Base-by-base conservation (phyloP, 2,888 invertebrate genomes). In the Meloe dianella region DNA sequence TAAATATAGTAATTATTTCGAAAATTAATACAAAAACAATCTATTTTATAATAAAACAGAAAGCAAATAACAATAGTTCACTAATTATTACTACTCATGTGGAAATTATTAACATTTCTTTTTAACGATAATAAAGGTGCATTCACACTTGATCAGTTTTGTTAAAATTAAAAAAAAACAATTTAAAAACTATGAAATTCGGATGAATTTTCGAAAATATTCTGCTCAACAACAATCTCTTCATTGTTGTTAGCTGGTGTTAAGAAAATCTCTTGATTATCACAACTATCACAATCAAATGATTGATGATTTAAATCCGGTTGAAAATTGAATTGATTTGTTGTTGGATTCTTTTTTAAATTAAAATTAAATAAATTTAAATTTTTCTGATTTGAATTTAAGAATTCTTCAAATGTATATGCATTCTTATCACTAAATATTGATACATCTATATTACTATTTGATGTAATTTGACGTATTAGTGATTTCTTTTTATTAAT, bases 391-490 rank as follows among this genome's bases (percentile, higher is more conserved):
- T 60, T 60, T 14, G 79, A 80, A 60, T 77, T 77, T 0, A 79
- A 63, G 64, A 77, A 80, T 30, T 74, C 67, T 17, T 79, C 75
- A 63, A 79, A 78, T 30, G 68, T 65, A 61, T 71, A 64, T 0
- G 79, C 77, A 61, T 73, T 73, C 17, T 67, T 60, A 61, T 73
- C 73, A 60, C 73, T 73, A 38, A 73, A 73, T 38, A 73, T 73
- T 7, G 71, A 61, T 17, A 73, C 63, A 57, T 72, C 69, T 20
- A 73, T 41, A 14, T 30, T 64, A 57, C 64, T 60, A 22, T 67
- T 69, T 2, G 71, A 73, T 38, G 57, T 62, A 14, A 65, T 68
- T 41, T 57, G 65, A 60, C 63, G 63, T 0, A 65, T 38, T 8
- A 66, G 38, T 24, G 65, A 57, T 38, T 67, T 56, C 24, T 24